Conservation (phyloP, 2,888 invertebrate genomes). For the Eurytoma californica region DNA sequence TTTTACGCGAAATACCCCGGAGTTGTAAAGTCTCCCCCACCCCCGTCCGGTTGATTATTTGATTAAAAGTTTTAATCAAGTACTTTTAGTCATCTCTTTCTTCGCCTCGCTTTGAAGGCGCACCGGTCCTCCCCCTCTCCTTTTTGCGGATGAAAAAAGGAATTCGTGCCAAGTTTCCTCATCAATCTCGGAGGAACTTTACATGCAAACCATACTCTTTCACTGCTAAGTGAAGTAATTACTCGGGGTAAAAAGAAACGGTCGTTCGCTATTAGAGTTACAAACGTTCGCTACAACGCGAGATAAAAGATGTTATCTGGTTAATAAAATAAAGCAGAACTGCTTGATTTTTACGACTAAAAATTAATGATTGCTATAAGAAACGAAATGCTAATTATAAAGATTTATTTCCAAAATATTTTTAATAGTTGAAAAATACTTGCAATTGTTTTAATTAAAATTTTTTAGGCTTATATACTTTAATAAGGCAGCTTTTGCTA, state of each 20-base stretch:
- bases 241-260: conserved; percentile 13
- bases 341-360: no score
- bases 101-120: conserved; percentile 6
- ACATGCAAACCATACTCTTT: conserved; percentile 30
- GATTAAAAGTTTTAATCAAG: conserved; percentile 50
- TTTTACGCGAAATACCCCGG: not conserved
- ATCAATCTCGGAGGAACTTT: conserved; percentile 49
- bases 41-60: conserved; percentile 23
- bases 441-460: no score
- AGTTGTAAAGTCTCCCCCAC: not conserved
- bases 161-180: conserved; percentile 43
- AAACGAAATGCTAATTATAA: no score
- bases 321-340: no score
- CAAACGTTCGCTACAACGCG: not conserved
- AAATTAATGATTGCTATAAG: no score
- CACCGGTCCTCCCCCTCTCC: not conserved
- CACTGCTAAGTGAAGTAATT: conserved; percentile 33
- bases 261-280: not conserved
- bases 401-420: no score
- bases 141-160: not conserved
- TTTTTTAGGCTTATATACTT: no score
- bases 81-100: conserved; percentile 24
- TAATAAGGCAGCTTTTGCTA: no score
- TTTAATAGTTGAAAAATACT: no score
- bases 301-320: not conserved